These are phyloP conservation scores for Ptilorrhoa leucosticta DNA, from an alignment of 2,113 vertebrate species.

Conservation along the genomic window DNA sequence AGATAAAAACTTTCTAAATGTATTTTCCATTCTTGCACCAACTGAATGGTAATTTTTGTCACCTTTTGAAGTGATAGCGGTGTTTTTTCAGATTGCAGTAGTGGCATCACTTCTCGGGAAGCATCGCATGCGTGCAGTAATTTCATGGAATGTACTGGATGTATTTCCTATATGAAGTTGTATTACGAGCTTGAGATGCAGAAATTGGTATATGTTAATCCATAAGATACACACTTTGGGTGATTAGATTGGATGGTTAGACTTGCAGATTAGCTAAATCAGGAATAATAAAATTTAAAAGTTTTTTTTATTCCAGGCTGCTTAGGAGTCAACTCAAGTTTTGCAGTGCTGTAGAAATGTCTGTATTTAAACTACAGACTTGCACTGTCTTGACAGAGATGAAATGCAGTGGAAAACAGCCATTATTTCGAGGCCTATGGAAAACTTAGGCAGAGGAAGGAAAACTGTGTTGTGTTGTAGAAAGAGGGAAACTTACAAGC, in stretches of 20 bases:
- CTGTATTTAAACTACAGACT: not conserved
- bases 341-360: not conserved
- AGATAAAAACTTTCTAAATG: not conserved
- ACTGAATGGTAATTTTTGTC: not conserved
- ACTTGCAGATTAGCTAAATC: not conserved
- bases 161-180: not conserved
- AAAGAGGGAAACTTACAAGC: not conserved
- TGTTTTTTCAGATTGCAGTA: not conserved
- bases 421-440: not conserved
- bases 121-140: accelerated
- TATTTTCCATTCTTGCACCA: not conserved
- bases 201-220: not conserved
- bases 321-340: not conserved
- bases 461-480: not conserved
- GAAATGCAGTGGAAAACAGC: not conserved
- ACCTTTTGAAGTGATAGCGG: not conserved
- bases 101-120: not conserved
- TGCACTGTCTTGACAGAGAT: not conserved
- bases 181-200: not conserved
- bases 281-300: not conserved
- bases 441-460: not conserved
- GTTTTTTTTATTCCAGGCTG: not conserved
- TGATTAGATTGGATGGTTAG: not conserved
- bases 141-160: not conserved
- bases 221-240: not conserved